phyloP scores from a whole-genome alignment of 2,113 vertebrate species.

The Ictalurus punctatus region DNA sequence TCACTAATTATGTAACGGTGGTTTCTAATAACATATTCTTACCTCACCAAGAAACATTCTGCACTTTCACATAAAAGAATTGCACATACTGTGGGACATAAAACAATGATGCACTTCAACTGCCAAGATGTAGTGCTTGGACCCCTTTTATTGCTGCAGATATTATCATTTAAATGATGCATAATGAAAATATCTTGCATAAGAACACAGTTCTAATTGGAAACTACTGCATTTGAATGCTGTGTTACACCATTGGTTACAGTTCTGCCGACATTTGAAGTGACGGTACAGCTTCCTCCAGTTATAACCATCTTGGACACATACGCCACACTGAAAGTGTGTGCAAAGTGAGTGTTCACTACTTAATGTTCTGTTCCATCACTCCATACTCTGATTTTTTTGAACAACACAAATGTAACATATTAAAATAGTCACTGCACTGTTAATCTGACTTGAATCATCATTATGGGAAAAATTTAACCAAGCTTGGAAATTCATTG shows the following conservation, averaged over 20 bases:
- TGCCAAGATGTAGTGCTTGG: neutral
- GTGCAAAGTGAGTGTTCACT: conserved; percentile 68
- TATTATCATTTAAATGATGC: neutral
- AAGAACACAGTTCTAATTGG: neutral
- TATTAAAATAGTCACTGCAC: neutral
- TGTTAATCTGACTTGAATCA: neutral
- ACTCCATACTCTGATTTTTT: neutral
- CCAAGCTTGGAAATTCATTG: neutral
- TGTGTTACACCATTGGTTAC: conserved; percentile 23
- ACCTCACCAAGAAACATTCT: neutral
- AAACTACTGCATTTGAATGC: neutral
- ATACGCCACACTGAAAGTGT: conserved; percentile 59
- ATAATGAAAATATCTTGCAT: neutral
- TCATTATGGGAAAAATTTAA: neutral
- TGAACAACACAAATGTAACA: neutral
- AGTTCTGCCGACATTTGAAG: conserved; percentile 77
- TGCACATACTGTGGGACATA: no score
- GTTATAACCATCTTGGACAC: conserved; percentile 65
- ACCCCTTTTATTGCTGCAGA: neutral
- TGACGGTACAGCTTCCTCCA: conserved; percentile 64
- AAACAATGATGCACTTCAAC: no score
- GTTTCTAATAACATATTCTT: neutral
- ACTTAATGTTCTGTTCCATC: neutral
- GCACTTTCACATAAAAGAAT: neutral
- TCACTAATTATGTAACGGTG: no score